phyloP scores from a whole-genome alignment of 2,113 vertebrate genomes.

The Callochromis pleurospilus region DNA sequence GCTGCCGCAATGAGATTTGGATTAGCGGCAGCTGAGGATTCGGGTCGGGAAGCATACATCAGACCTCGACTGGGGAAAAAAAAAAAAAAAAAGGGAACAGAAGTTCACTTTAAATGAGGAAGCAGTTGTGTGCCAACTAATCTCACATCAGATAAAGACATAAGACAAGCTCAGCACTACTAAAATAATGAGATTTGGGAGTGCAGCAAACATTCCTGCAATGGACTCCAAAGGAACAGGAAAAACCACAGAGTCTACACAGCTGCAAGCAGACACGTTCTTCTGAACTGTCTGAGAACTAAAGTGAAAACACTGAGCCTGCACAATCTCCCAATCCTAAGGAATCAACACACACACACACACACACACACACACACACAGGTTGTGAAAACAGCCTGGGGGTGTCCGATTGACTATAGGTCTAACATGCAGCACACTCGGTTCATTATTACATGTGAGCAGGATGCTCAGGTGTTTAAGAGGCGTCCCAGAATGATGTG shows the following conservation, averaged over 20 bases:
- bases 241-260: not conserved
- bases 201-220: not conserved
- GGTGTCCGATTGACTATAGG: not conserved
- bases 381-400: not conserved
- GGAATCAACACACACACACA: not conserved
- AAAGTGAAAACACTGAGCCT: not conserved
- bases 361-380: not conserved
- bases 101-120: not conserved
- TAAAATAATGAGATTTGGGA: not conserved
- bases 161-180: not conserved
- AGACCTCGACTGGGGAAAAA: not conserved
- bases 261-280: not conserved
- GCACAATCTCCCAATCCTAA: not conserved
- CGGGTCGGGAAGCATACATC: not conserved
- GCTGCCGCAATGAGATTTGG: not conserved
- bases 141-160: not conserved
- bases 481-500: slow-evolving; percentile 1
- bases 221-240: not conserved
- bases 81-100: not conserved
- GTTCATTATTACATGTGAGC: not conserved
- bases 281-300: not conserved
- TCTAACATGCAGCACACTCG: not conserved
- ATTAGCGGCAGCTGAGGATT: slow-evolving; percentile 13
- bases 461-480: slow-evolving; percentile 28
- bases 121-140: not conserved